Base-by-base conservation (phyloP, 2,113 vertebrate species). In the Brevimyrus niger region DNA sequence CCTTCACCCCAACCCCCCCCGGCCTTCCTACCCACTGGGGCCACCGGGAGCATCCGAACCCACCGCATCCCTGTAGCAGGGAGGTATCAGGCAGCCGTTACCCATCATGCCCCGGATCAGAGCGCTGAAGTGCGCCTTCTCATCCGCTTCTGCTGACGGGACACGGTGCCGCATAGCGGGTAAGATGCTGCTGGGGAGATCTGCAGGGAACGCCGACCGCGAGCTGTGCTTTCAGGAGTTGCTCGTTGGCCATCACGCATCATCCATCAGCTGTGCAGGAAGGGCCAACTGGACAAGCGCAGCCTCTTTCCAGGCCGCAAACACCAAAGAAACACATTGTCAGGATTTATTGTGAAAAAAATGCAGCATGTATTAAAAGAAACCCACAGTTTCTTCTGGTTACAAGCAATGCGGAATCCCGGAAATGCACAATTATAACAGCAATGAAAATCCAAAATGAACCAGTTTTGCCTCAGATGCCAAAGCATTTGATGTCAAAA, bases 321-420 rank as follows among this genome's bases (percentile, higher is more conserved):
- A 19, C 73, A 42, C 73, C 35, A 80, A 80, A 42, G 5, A 80
- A 80, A 31, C 61, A 31, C 35, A 42, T 17, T 27, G 73, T 80
- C 73, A 80, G 13, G 35, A 80, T 80, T 80, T 80, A 80, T 80
- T 80, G 73, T 80, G 73, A 80, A 80, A 80, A 80, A 80, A 80
- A 80, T 42, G 31, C 73, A 80, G 73, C 73, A 80, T 80, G 73
- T 80, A 80, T 80, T 69, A 69, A 80, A 76, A 35, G 42, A 80
- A 76, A 7, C 69, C 69, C 73, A 80, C 73, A 80, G 73, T 80
- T 80, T 80, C 73, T 19, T 80, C 73, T 38, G 73, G 73, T 80
- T 80, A 80, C 73, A 80, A 80, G 73, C 35, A 42, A 80, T 42
- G 73, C 1, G 17, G 17, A 80, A 38, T 19, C 31, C 35, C 73